Evolutionary conservation across 2,888 invertebrate genomes (phyloP), one percentile per base, ranked within the genome.

Genomic region (Himalopsyche anomala): DNA sequence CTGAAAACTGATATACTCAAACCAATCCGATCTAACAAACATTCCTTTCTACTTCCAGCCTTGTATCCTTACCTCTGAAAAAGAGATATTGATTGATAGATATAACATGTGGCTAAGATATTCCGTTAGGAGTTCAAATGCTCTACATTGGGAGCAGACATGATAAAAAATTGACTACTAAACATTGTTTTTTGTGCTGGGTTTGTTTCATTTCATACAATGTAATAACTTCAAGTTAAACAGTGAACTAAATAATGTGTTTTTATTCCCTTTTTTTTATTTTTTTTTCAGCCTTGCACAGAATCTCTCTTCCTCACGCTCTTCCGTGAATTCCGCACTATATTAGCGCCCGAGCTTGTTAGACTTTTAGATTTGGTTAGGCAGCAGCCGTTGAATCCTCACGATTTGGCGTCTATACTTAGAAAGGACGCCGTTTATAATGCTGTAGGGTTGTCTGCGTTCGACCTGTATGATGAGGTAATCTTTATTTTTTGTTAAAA

Each of bases 401-500:
- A 96, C 83, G 96, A 98, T 90, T 92, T 98, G 89, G 94, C 95
- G 85, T 95, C 95, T 17, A 96, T 99, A 90, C 92, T 99, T 88
- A 94, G 96, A 85, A 98, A 98, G 91, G 99, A 99, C 92, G 98
- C 98, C 85, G 96, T 99, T 80, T 99, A 99, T 90, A 97, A 97
- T 91, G 98, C 98, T 0, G 96, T 97, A 12, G 98, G 98, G 9
- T 92, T 98, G 88, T 96, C 96, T 4, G 96, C 98, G 0, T 98
- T 97, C 91, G 97, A 98, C 90, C 93, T 99, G 84, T 98, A 97
- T 91, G 98, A 98, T 90, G 97, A 98, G 91, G 96, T 96, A 83
- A 74, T 55, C 42, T 11, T 8, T n/a, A 40, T 40, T 40, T 80
- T 80, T 17, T 6, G 17, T 83, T 36, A 40, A 5, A 8, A 5